phyloP scores from a whole-genome alignment of 2,797 vertebrate genomes.

The Adelosebastes latens region DNA sequence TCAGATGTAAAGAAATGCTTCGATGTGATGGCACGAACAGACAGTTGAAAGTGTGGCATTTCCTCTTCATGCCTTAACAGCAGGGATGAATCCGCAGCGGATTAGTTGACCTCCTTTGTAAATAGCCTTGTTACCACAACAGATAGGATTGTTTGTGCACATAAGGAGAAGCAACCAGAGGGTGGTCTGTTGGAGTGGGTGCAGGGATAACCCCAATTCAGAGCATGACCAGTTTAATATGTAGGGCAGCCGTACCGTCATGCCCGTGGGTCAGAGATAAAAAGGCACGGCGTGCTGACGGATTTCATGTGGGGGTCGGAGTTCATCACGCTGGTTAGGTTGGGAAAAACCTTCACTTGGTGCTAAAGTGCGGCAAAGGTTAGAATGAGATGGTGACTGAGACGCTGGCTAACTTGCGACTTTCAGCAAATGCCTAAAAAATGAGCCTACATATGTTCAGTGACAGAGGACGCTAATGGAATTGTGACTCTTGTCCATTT shows the following conservation, averaged over 20 bases:
- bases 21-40: background rate
- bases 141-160: constrained; percentile 53
- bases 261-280: constrained; percentile 38
- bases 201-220: constrained; percentile 63
- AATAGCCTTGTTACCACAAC: constrained; percentile 54
- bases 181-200: constrained; percentile 56
- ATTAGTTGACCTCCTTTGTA: constrained; percentile 42
- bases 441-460: too few species aligned
- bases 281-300: constrained; percentile 21
- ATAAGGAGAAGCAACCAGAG: constrained; percentile 47
- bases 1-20: background rate
- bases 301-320: constrained; percentile 51
- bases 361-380: background rate
- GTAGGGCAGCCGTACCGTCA: constrained; percentile 68
- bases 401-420: background rate
- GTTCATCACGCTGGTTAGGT: constrained; percentile 39
- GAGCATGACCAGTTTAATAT: constrained; percentile 69
- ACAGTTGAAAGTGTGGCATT: constrained; percentile 15
- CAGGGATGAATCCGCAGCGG: constrained; percentile 24
- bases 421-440: background rate
- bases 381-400: background rate
- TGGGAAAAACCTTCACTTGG: constrained; percentile 8
- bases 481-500: background rate
- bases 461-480: background rate
- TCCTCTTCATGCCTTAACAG: constrained; percentile 35